These are phyloP conservation scores for Nebria salina DNA, from an alignment of 2,888 invertebrate species.

Conservation along the genomic window DNA sequence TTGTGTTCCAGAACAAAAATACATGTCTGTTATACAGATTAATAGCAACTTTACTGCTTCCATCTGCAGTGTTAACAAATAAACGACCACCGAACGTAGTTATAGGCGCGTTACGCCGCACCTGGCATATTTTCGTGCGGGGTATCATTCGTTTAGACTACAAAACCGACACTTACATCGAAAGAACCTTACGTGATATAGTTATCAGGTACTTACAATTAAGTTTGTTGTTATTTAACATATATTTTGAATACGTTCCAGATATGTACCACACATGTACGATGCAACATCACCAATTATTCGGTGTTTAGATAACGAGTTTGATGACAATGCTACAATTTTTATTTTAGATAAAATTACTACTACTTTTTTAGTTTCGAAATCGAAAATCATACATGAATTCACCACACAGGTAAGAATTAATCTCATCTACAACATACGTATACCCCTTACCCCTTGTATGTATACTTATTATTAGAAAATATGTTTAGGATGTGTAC, in stretches of 20 bases:
- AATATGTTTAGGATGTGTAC: too few relatives aligned
- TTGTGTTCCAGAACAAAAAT: slow-evolving; percentile 28
- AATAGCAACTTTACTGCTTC: slow-evolving; percentile 64
- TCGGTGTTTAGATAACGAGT: slow-evolving; percentile 54
- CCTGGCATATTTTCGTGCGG: slow-evolving; percentile 66
- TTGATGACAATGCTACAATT: slow-evolving; percentile 48
- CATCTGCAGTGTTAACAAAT: slow-evolving; percentile 64
- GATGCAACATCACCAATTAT: slow-evolving; percentile 55
- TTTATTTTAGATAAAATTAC: slow-evolving; percentile 57
- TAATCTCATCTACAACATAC: neutral
- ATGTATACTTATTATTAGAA: too few relatives aligned
- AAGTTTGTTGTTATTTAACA: neutral
- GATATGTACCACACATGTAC: slow-evolving; percentile 58
- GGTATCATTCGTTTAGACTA: slow-evolving; percentile 65
- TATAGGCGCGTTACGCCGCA: slow-evolving; percentile 63
- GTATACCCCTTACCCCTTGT: too few relatives aligned
- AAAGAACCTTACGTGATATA: slow-evolving; percentile 64
- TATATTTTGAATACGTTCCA: slow-evolving; percentile 27
- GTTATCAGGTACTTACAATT: slow-evolving; percentile 53
- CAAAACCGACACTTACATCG: slow-evolving; percentile 63
- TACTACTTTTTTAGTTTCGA: slow-evolving; percentile 15
- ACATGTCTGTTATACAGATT: slow-evolving; percentile 65
- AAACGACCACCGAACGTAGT: slow-evolving; percentile 59
- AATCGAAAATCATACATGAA: slow-evolving; percentile 35
- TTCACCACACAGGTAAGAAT: slow-evolving; percentile 19